Evolutionary conservation across 1,140 invertebrate genomes (phyloP), one percentile per base, ranked within the genome.

Genomic region (Drosophila navojoa): DNA sequence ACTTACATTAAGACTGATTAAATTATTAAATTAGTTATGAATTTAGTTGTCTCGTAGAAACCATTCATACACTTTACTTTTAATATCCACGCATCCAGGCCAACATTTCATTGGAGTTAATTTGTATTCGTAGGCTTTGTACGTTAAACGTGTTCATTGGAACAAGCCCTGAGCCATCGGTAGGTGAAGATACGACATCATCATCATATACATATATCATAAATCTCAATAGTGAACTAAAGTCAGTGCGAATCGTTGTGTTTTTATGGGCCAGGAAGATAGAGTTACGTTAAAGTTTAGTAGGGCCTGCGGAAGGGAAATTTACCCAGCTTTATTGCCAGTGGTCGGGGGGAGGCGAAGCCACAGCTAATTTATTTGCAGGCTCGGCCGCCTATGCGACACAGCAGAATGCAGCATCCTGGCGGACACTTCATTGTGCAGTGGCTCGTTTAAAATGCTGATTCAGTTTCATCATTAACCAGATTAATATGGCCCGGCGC

Each of bases 401-500:
- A 50, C 40, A 32, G 50, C 62, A 49, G 67, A 27, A 25, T 42
- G 27, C 27, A 44, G 35, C 59, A 9, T 63, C 13, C 76, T 35
- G 61, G 60, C 49, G 38, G 13, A 55, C 76, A 78, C 77, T 79
- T 78, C 73, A 76, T 80, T 91, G 90, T 82, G 80, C 86, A 87
- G 78, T 85, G 77, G 74, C 67, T 91, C 90, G 90, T 77, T 91
- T 79, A 87, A 91, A 91, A 90, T 78, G 90, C 90, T 91, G 90
- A 91, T 91, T 91, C 90, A 91, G 90, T 90, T 91, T 91, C 90
- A 91, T 91, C 90, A 91, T 91, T 91, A 91, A 91, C 82, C 79
- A 91, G 90, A 91, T 91, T 91, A 90, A 91, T 91, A 91, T 79
- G 71, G 76, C 75, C 68, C 75, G 60, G 73, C 81, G 66, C 66